Percentiles rank a stretch among this genome's conserved stretches.
These are phyloP conservation scores for Passer domesticus DNA, from an alignment of 2,113 vertebrate species.

Conservation along the genomic window DNA sequence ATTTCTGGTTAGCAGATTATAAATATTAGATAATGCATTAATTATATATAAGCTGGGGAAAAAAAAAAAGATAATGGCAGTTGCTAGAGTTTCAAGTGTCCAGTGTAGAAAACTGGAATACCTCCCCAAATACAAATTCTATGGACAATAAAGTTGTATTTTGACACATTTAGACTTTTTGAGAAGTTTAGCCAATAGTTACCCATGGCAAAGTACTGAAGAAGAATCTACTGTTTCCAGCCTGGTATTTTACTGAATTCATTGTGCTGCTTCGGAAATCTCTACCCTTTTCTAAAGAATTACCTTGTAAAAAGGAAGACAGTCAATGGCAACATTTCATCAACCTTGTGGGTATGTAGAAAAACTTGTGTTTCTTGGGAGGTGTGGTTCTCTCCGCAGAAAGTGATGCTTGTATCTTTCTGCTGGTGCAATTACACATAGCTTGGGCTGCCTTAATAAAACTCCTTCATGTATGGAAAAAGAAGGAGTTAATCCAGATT, in stretches of 20 bases:
- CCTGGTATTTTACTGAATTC: neutral
- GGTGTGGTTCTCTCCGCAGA: neutral
- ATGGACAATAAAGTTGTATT: neutral
- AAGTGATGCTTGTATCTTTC: neutral
- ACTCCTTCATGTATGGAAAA: neutral
- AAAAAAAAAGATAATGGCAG: neutral
- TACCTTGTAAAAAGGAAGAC: neutral
- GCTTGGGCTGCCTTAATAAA: constrained; percentile 1
- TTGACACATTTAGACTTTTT: neutral
- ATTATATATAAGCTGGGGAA: neutral
- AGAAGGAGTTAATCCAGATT: neutral
- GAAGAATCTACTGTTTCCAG: neutral
- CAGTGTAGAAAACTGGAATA: neutral
- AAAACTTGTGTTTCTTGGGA: neutral
- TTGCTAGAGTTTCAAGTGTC: neutral
- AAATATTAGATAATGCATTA: neutral
- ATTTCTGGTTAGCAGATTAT: neutral
- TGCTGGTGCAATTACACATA: neutral
- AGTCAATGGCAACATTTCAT: neutral
- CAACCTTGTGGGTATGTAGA: neutral
- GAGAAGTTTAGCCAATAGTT: neutral
- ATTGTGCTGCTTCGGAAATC: neutral
- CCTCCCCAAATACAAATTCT: neutral
- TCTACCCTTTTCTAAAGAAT: neutral
- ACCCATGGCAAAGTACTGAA: neutral